Evolutionary conservation across 2,113 vertebrate genomes (phyloP), one percentile per base, ranked within the genome.

Genomic region (Montifringilla adamsi): DNA sequence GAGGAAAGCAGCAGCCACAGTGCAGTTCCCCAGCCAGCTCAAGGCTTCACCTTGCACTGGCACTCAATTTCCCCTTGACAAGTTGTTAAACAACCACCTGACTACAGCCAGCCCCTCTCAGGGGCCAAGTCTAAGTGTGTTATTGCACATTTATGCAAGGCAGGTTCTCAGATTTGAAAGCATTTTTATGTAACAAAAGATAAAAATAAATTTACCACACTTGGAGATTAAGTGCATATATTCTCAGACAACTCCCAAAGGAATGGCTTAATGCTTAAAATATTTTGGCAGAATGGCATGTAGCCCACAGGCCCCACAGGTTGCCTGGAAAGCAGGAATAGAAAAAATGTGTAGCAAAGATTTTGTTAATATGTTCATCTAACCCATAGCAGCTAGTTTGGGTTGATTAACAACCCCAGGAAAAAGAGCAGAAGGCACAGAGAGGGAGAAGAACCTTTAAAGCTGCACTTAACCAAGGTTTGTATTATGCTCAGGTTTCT

Each of bases 41-140:
- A 1, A 31, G 56, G 18, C 78, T 93, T 79, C 69, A 18, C 62
- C 35, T 62, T 43, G 22, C 47, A 5, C 14, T 28, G 31, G 16
- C 0, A 1, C 55, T 43, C 17, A 5, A 16, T 31, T 72, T 60
- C 18, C 55, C 53, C 35, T 62, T 2, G 0, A 30, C 33, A 52
- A 52, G 33, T 21, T 68, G 27, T 75, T 64, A 27, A 95, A 68
- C 23, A 91, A 46, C 39, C 0, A 1, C 44, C 70, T 39, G 35
- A 67, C 50, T 50, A 64, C 28, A 60, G 70, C 8, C 56, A 83
- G 63, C 10, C 10, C 47, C 26, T 26, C 50, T 24, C 17, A 9
- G 35, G 20, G 56, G 18, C 18, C 63, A 69, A 44, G 28, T 3
- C 33, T n/a, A 43, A 55, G 17, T 33, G n/a, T 37, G 27, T 15